Base-by-base conservation (phyloP, 1,140 invertebrate genomes). In the Hycleus phaleratus region DNA sequence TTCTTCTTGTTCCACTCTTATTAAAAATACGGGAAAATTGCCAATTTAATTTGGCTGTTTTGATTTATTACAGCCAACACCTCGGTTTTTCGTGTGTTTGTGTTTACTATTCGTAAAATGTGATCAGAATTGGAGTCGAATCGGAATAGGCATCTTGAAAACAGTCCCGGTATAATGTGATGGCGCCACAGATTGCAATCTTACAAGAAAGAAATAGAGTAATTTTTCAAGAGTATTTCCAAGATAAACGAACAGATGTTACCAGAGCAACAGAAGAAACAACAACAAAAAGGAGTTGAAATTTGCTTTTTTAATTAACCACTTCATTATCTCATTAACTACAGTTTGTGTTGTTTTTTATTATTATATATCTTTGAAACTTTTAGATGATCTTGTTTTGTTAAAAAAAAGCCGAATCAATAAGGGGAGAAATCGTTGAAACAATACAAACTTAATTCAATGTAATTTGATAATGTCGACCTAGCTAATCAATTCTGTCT, bases 161-260 rank as follows among this genome's bases (percentile, higher is more conserved):
- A 42, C 9, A 42, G 38, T 10, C 9, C 4, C 10, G 6, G 40
- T 57, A 62, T 62, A 62, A 62, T 62, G 57, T 59, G 57, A 62
- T 59, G 57, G 61, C 53, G 61, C 61, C 61, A 52, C 52, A 62
- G 61, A 63, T 63, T 60, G 58, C 51, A 63, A 63, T 63, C 61
- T 60, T 49, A 45, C 47, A 53, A 32, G 46, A 44, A 52, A 46
- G 55, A 60, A 63, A 63, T 63, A 58, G 58, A 60, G 61, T 58
- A 63, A 63, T 63, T 63, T 63, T 63, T 63, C 61, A 63, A 51
- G 49, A 59, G 51, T 25, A 58, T 47, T 56, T 59, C 54, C 38
- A 18, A 57, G 61, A 63, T 63, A 60, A 60, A 60, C 57, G 52
- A 54, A 45, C 61, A 63, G 61, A 63, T 63, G 58, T 45, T 52